phyloP scores from a whole-genome alignment of 92 coral and sea anemone species.

The Ricordea florida region DNA sequence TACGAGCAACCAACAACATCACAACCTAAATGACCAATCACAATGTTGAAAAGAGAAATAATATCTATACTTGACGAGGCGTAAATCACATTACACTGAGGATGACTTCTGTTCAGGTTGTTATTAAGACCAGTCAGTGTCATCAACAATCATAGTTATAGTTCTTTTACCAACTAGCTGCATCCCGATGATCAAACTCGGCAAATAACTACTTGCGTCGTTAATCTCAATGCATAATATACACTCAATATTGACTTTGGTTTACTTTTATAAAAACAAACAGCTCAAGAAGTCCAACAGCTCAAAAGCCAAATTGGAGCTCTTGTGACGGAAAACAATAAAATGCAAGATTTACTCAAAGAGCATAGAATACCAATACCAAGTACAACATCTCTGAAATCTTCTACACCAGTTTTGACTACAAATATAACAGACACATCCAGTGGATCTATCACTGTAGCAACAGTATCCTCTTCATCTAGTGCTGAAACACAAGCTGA shows the following conservation, averaged over 20 bases:
- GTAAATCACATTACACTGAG: too few relatives aligned
- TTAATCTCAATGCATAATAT: not conserved
- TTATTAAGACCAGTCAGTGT: too few relatives aligned
- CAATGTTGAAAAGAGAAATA: too few relatives aligned
- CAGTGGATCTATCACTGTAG: too few relatives aligned
- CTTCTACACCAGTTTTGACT: not conserved
- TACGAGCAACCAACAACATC: too few relatives aligned
- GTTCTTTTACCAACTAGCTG: too few relatives aligned
- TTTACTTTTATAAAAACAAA: not conserved
- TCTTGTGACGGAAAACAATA: slow-evolving; percentile 52
- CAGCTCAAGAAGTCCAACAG: slow-evolving; percentile 69
- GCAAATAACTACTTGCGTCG: too few relatives aligned
- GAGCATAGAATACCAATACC: slow-evolving; percentile 56
- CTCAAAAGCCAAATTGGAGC: slow-evolving; percentile 57
- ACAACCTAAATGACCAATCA: too few relatives aligned
- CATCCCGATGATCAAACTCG: too few relatives aligned
- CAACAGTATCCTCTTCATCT: not conserved
- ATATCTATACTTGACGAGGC: too few relatives aligned
- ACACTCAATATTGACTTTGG: not conserved
- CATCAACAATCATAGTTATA: too few relatives aligned
- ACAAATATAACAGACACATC: not conserved
- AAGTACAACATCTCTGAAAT: slow-evolving; percentile 15
- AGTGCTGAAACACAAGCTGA: not conserved
- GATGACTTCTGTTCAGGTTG: too few relatives aligned
- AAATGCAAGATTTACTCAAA: slow-evolving; percentile 51